These are phyloP conservation scores for Actinia equina DNA, from an alignment of 64 coral and sea anemone species.

Conservation along the genomic window DNA sequence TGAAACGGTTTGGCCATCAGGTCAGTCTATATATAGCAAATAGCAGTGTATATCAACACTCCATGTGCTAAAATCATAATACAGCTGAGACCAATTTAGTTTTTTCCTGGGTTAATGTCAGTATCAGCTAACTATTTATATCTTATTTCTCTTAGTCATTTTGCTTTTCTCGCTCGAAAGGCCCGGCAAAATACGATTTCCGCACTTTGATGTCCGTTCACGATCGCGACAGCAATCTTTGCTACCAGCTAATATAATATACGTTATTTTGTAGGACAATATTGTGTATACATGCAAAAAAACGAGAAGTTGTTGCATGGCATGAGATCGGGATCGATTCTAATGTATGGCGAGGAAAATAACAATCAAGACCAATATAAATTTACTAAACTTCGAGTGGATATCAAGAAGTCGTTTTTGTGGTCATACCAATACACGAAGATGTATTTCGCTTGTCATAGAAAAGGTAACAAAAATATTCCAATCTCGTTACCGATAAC, in stretches of 20 bases:
- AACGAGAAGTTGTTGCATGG: neutral
- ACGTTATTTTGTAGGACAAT: neutral
- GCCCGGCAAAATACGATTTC: neutral
- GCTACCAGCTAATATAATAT: neutral
- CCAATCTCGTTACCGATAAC: conserved; percentile 25
- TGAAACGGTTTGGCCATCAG: no score
- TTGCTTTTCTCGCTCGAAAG: no score
- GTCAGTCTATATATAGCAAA: neutral
- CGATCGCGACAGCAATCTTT: neutral
- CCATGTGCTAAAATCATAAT: neutral
- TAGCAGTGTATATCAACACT: neutral
- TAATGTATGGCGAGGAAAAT: neutral
- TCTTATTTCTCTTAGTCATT: no score
- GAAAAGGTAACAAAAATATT: neutral
- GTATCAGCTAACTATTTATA: no score
- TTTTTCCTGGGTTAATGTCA: no score
- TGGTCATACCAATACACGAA: no score
- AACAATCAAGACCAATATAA: neutral
- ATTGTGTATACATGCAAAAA: neutral
- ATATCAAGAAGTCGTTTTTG: neutral
- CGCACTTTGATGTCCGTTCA: neutral
- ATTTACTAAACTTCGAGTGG: neutral
- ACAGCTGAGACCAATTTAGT: no score
- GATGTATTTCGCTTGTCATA: neutral
- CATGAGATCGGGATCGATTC: neutral